Conservation (phyloP, 2,888 invertebrate genomes). For the Agrotis segetum region DNA sequence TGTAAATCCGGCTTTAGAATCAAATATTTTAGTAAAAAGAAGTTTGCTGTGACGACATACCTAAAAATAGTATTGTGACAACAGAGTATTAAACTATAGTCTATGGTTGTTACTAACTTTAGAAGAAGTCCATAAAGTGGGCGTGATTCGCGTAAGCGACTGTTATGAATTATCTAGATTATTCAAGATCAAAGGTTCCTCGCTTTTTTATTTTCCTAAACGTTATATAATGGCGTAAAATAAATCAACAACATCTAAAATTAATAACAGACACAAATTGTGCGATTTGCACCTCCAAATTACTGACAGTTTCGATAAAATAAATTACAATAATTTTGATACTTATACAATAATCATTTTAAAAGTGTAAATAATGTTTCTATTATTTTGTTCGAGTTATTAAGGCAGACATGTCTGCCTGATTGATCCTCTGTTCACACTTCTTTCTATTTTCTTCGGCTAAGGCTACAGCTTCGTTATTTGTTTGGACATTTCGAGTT, state of each 20-base stretch:
- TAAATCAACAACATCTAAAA: slow-evolving; percentile 26
- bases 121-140: slow-evolving; percentile 35
- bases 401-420: too few species aligned
- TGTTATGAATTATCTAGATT: slow-evolving; percentile 42
- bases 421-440: too few species aligned
- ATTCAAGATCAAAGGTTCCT: slow-evolving; percentile 35
- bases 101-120: slow-evolving; percentile 11
- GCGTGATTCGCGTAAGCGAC: slow-evolving; percentile 35
- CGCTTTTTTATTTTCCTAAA: slow-evolving; percentile 24
- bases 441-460: too few species aligned
- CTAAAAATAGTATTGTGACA: slow-evolving; percentile 22
- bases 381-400: too few species aligned
- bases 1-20: background rate
- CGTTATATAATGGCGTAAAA: slow-evolving; percentile 13
- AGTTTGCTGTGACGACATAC: background rate
- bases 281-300: slow-evolving; percentile 8
- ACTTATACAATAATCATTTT: background rate
- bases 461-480: too few species aligned
- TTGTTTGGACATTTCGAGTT: too few species aligned
- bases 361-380: too few species aligned
- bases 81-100: slow-evolving; percentile 11
- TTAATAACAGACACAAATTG: slow-evolving; percentile 9
- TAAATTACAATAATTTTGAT: slow-evolving; percentile 3
- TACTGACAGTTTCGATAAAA: background rate
- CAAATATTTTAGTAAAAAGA: background rate